Base-by-base conservation (phyloP, 53 echinoderm and acorn worm genomes). In the Holothuria scabra region DNA sequence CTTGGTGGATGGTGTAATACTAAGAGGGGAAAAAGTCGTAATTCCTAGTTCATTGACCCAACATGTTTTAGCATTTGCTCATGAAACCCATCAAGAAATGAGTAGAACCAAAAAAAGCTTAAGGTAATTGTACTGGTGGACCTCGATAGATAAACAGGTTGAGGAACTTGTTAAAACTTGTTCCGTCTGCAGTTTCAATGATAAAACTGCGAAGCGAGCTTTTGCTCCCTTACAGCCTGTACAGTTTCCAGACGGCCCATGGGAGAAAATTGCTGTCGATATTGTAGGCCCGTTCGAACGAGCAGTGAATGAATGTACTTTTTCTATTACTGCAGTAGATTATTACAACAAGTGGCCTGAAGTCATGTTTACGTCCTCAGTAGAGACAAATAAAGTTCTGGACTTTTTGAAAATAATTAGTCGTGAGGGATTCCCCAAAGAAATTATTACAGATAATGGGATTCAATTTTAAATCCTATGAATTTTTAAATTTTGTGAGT, bases 191-290 rank as follows among this genome's bases (percentile, higher is more conserved):
- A 3, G 6, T 3, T 35, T 35, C 6, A 35, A 35, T 35, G 35
- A 35, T 35, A 35, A 35, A 35, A 35, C 35, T 3, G 35, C 35
- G 3, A 35, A 35, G 35, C 35, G 35, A 35, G 35, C 35, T 35
- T 35, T 35, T 35, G 35, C 35, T 35, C 35, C 35, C 35, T 35
- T 35, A 28, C 92, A 89, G 46, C 86, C 86, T 2, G 79, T 92
- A 3, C 61, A 72, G 46, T 60, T 86, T 16, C 89, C 89, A 35
- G 48, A 59, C 18, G 65, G 76, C 35, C 86, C 80, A 0, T 92
- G 84, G 89, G 62, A 92, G 82, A 89, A 92, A 70, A 14, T 89
- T 1, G 92, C 79, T 8, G 84, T 92, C 46, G 89, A 92, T 76
- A 92, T 92, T 57, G 80, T 81, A 19, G 85, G 91, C 11, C 88